These are phyloP conservation scores for Numenius arquata DNA, from an alignment of 2,113 vertebrate genomes.

Conservation along the genomic window DNA sequence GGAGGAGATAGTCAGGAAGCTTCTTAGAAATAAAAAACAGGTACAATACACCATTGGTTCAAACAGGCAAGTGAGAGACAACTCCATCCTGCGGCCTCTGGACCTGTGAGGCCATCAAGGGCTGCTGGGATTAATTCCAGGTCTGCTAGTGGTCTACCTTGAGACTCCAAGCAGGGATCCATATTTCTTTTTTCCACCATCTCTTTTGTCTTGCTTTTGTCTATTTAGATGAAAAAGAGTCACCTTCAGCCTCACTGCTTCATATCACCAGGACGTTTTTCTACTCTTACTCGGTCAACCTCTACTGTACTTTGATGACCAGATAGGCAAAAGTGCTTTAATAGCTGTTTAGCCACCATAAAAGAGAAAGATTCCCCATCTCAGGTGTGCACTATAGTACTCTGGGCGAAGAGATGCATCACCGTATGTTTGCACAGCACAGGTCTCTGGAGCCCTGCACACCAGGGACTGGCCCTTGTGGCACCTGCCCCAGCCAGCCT, in stretches of 20 bases:
- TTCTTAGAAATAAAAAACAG: background rate
- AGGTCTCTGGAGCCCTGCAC: background rate
- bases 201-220: background rate
- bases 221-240: background rate
- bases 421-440: background rate
- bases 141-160: background rate
- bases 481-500: fast-evolving
- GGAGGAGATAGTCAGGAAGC: background rate
- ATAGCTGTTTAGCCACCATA: background rate
- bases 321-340: background rate
- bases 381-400: background rate
- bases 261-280: background rate
- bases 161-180: background rate
- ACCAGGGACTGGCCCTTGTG: background rate
- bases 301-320: background rate
- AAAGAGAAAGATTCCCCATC: background rate
- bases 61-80: background rate
- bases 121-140: background rate
- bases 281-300: background rate
- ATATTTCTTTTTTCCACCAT: background rate
- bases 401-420: background rate
- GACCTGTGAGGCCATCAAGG: background rate
- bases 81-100: background rate
- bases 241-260: background rate
- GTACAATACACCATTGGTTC: background rate